Conservation (phyloP, 2,888 invertebrate species). For the Lasioglossum lativentre region DNA sequence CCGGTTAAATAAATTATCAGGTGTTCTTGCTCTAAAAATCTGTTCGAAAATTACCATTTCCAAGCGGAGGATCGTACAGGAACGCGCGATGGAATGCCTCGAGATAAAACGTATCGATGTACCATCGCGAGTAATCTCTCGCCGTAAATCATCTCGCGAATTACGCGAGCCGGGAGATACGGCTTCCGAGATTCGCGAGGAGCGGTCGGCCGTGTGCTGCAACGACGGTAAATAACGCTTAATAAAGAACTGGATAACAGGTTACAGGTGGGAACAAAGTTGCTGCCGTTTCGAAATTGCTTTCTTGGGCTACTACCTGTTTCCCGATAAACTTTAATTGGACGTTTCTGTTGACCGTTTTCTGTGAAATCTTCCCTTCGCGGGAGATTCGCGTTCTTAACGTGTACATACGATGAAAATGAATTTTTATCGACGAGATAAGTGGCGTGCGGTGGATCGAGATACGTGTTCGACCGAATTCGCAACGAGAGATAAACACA, state of each 20-base stretch:
- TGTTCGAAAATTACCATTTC: not conserved
- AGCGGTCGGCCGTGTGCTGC: not conserved
- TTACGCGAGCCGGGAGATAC: constrained; percentile 25
- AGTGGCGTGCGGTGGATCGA: not conserved
- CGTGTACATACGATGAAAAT: not conserved
- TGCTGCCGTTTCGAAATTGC: constrained; percentile 16
- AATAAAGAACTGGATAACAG: constrained; percentile 42
- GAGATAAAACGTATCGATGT: constrained; percentile 45
- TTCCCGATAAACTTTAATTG: constrained; percentile 46
- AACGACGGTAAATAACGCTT: constrained; percentile 38
- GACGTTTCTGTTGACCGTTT: constrained; percentile 14
- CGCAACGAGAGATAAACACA: not conserved
- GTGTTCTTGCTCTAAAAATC: not conserved
- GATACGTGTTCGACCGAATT: not conserved
- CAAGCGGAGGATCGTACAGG: not conserved
- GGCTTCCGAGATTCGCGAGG: constrained; percentile 16
- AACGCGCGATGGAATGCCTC: not conserved
- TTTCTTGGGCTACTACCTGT: constrained; percentile 25
- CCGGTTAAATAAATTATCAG: not conserved
- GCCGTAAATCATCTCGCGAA: constrained; percentile 38
- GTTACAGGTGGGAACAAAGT: constrained; percentile 25
- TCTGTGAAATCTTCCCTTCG: not conserved
- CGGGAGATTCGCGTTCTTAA: not conserved
- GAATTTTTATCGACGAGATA: not conserved
- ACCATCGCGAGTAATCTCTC: constrained; percentile 34